A percentile compares a stretch with the other conserved stretches of the same genome.
Conservation (phyloP, 2,113 vertebrate genomes). For the Apeltes quadracus region DNA sequence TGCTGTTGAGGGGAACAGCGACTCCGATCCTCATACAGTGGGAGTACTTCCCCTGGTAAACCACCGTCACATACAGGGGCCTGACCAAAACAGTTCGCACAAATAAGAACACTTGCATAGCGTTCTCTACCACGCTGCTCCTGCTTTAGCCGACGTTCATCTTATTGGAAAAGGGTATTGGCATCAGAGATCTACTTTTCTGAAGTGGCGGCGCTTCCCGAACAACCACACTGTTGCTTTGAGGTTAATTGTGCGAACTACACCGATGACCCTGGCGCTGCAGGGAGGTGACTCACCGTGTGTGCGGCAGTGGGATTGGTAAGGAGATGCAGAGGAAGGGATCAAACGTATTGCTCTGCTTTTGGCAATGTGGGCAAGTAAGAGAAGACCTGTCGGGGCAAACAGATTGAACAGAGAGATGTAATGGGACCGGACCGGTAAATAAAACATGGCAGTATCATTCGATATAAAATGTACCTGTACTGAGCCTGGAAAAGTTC, state of each 20-base stretch:
- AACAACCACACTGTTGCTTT: constrained; percentile 9
- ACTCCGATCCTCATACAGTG: constrained; percentile 98
- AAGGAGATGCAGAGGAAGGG: constrained; percentile 97
- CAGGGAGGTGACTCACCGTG: constrained; percentile 83
- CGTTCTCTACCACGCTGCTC: neutral
- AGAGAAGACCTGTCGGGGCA: constrained; percentile 87
- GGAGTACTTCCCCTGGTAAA: constrained; percentile 96
- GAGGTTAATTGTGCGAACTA: neutral
- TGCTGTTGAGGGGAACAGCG: constrained; percentile 91
- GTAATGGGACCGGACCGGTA: neutral
- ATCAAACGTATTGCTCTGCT: constrained; percentile 98
- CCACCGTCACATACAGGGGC: constrained; percentile 93
- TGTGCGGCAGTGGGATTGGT: constrained; percentile 95
- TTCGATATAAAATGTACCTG: constrained; percentile 78
- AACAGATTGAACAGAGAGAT: constrained; percentile 10
- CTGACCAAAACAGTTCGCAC: constrained; percentile 70
- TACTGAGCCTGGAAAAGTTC: constrained; percentile 99
- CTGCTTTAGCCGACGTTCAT: no score
- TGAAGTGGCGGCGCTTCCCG: neutral
- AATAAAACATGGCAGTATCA: neutral
- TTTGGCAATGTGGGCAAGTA: constrained; percentile 97
- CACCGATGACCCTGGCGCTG: neutral
- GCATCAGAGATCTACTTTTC: neutral
- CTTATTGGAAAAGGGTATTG: no score
- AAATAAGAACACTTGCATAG: neutral